Evolutionary conservation across 2,888 invertebrate species (phyloP), one percentile per base, ranked within the genome.

Genomic region (Phyto melanocephala): DNA sequence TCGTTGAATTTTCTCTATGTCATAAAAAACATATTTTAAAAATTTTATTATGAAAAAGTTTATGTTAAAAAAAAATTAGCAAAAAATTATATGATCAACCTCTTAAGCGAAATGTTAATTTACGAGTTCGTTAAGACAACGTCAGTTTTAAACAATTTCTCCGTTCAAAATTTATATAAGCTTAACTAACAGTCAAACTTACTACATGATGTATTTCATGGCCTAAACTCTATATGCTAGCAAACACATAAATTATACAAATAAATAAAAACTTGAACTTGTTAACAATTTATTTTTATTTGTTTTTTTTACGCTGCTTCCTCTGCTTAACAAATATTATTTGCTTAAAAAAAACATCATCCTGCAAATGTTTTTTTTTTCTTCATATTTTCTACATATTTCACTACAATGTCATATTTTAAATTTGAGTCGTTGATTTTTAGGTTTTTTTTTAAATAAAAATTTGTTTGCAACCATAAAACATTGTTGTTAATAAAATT

Each of bases 161-260:
- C 74, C 80, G 50, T 33, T 52, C 28, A 63, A 65, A 67, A 67
- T 13, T 42, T 42, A 1, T 10, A 8, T 33, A 15, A 54, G 11
- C 3, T 15, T 24, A 45, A 45, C 20, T 70, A 42, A 42, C 15
- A 70, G 22, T 2, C 47, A 60, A 77, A 72, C 52, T 62, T 22
- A 37, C 33, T 35, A 42, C 17, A 78, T 75, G 81, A 74, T 74
- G 78, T 58, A 78, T 82, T 75, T 70, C 68, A 52, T 82, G 70
- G 78, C 60, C 70, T 70, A 20, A 67, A 68, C 67, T 45, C 47
- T 68, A 17, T 35, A 50, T 15, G 70, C 54, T 78, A 63, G 24
- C 47, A 77, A 82, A 75, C 63, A 58, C 70, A 81, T 77, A 78
- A 78, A 82, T 82, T 67, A 70, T 33, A 37, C 17, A 22, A 22